phyloP scores from a whole-genome alignment of 2,113 vertebrate genomes.

The Pollachius pollachius region DNA sequence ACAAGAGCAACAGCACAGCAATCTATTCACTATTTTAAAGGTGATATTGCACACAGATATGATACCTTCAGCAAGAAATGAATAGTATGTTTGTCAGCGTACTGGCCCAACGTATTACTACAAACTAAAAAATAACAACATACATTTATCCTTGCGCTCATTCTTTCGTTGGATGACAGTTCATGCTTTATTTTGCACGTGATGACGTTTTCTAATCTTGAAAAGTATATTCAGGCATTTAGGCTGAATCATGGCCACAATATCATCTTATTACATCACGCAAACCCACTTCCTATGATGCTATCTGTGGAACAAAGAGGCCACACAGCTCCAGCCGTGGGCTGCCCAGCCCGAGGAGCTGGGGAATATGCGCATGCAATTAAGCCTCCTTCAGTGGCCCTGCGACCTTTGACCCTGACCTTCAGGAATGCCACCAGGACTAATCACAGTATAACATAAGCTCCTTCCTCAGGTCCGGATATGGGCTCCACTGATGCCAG shows the following conservation, averaged over 20 bases:
- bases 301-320: conserved; percentile 33
- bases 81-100: too few species aligned
- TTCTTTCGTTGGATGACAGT: neutral
- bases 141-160: neutral
- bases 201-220: too few species aligned
- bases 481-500: neutral
- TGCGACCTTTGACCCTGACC: conserved; percentile 51
- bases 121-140: too few species aligned
- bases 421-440: conserved; percentile 43
- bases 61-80: too few species aligned
- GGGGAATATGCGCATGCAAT: conserved; percentile 60
- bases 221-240: too few species aligned
- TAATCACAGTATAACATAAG: conserved; percentile 25
- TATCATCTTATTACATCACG: conserved; percentile 20
- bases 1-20: too few species aligned
- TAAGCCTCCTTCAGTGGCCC: conserved; percentile 51
- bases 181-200: too few species aligned
- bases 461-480: conserved; percentile 20
- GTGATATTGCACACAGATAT: too few species aligned
- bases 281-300: conserved; percentile 3
- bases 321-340: conserved; percentile 23
- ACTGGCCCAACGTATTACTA: too few species aligned
- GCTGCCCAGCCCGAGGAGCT: conserved; percentile 41
- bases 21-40: too few species aligned
- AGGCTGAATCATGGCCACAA: conserved; percentile 1